Evolutionary conservation across 2,888 invertebrate species (phyloP).

Genomic region (Pyrrhia umbra): DNA sequence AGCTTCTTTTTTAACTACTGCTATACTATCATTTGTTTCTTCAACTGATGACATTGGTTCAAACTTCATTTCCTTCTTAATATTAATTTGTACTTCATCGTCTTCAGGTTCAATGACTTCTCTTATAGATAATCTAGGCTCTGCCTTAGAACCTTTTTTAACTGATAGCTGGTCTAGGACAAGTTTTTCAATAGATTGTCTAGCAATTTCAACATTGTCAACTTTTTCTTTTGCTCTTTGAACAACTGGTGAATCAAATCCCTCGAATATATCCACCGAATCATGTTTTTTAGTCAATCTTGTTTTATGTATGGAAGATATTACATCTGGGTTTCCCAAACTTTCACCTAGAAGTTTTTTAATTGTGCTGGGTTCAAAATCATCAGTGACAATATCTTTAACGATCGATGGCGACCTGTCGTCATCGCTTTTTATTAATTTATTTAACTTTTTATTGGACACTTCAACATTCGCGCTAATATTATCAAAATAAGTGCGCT

Average conservation of each 20-base stretch:
- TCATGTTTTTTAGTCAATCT: slow-evolving; percentile 70
- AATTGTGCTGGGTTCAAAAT: slow-evolving; percentile 75
- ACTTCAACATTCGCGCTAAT: slow-evolving; percentile 59
- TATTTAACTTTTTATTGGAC: slow-evolving; percentile 59
- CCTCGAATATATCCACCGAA: slow-evolving; percentile 81
- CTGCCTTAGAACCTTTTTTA: slow-evolving; percentile 33
- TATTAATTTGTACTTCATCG: slow-evolving; percentile 21
- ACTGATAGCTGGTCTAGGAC: slow-evolving; percentile 63
- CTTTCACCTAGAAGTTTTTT: slow-evolving; percentile 80
- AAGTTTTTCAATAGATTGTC: slow-evolving; percentile 69
- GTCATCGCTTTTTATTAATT: slow-evolving; percentile 62
- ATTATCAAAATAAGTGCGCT: slow-evolving; percentile 75
- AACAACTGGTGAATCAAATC: slow-evolving; percentile 68
- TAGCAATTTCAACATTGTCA: slow-evolving; percentile 60
- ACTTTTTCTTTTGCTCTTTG: slow-evolving; percentile 55
- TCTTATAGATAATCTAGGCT: slow-evolving; percentile 22
- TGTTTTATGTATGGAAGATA: slow-evolving; percentile 65
- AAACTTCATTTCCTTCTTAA: slow-evolving; percentile 52
- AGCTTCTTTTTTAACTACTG: slow-evolving; percentile 37
- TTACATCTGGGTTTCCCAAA: slow-evolving; percentile 68
- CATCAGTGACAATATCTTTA: slow-evolving; percentile 70
- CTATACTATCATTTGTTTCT: slow-evolving; percentile 13
- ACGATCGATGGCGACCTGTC: slow-evolving; percentile 80
- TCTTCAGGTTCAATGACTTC: slow-evolving; percentile 32
- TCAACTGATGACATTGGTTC: slow-evolving; percentile 43